Conservation (phyloP, 2,888 invertebrate genomes). For the Heliconius aoede region DNA sequence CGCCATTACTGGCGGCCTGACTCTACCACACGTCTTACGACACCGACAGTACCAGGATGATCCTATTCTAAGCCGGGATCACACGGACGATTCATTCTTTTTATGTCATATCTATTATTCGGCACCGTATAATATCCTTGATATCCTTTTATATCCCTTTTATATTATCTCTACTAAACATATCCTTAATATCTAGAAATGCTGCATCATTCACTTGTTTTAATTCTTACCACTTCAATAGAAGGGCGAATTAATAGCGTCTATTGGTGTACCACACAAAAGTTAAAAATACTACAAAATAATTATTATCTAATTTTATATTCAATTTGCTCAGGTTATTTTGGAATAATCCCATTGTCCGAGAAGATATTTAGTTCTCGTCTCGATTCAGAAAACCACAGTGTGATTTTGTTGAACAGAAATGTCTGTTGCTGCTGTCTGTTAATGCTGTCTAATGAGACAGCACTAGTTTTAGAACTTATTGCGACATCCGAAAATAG, state of each 20-base stretch:
- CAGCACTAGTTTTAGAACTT: conserved; percentile 1
- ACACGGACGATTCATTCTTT: too few relatives aligned
- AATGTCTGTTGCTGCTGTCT: too few relatives aligned
- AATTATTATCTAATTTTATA: background rate
- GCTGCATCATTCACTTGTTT: background rate
- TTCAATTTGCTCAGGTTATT: background rate
- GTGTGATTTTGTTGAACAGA: background rate
- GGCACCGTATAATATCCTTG: too few relatives aligned
- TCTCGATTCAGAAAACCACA: background rate
- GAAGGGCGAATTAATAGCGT: background rate
- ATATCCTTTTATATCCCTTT: too few relatives aligned
- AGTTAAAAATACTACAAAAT: background rate
- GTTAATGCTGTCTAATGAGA: too few relatives aligned
- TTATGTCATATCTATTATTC: too few relatives aligned
- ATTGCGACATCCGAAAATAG: background rate
- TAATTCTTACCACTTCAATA: background rate
- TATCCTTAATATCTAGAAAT: too few relatives aligned
- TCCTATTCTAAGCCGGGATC: too few relatives aligned
- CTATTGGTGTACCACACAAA: background rate
- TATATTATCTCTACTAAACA: background rate
- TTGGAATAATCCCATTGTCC: background rate
- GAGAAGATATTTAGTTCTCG: background rate
- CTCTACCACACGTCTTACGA: too few relatives aligned
- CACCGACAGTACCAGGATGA: too few relatives aligned
- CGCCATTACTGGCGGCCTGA: too few relatives aligned